Percentiles rank a stretch among this genome's conserved stretches.
Evolutionary conservation across 1,140 invertebrate species (phyloP).

Genomic region (Micrasema longulum): DNA sequence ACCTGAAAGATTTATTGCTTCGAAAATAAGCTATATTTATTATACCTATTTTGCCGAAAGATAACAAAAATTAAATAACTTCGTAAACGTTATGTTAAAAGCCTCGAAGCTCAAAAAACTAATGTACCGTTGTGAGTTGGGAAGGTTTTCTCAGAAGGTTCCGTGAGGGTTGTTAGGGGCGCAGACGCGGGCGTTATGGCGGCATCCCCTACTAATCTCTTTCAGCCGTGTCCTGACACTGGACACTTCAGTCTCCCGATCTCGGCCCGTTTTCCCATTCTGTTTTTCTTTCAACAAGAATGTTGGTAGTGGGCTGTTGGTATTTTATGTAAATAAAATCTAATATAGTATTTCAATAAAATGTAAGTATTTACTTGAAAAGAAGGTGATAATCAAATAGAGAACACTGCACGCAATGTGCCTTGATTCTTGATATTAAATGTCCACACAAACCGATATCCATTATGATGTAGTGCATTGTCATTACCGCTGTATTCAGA

Average conservation of each 20-base stretch:
- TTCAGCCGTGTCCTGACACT: background rate
- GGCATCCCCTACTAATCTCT: constrained; percentile 17
- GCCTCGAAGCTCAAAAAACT: constrained; percentile 23
- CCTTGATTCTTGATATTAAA: background rate
- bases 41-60: constrained; percentile 4
- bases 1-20: constrained; percentile 6
- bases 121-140: constrained; percentile 24
- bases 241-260: background rate
- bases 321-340: too few relatives aligned
- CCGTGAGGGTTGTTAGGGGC: constrained; percentile 12
- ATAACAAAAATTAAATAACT: constrained; percentile 24
- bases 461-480: background rate
- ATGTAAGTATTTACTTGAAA: too few relatives aligned
- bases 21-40: constrained; percentile 24
- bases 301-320: too few relatives aligned
- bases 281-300: background rate
- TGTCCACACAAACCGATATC: constrained; percentile 24
- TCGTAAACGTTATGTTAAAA: constrained; percentile 16
- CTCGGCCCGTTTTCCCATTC: constrained; percentile 18
- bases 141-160: constrained; percentile 44
- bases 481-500: background rate
- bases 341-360: too few relatives aligned
- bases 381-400: too few relatives aligned
- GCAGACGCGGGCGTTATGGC: background rate
- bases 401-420: too few relatives aligned